phyloP scores from a whole-genome alignment of 2,797 vertebrate genomes.

The Pelobates cultripes region DNA sequence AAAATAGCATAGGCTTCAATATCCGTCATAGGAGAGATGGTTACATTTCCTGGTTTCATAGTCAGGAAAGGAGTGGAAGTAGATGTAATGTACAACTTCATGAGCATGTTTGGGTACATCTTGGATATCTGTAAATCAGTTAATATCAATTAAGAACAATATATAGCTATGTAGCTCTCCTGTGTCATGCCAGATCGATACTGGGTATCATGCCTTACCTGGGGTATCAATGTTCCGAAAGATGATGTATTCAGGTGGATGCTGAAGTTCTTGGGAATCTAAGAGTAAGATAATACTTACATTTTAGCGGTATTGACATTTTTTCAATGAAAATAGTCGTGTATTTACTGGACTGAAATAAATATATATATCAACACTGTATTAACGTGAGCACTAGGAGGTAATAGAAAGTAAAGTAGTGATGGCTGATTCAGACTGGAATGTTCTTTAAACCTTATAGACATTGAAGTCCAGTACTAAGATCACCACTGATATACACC shows the following conservation, averaged over 20 bases:
- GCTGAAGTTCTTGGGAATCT: slow-evolving; percentile 59
- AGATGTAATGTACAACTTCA: slow-evolving; percentile 65
- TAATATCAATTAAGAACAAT: background rate
- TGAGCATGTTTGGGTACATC: slow-evolving; percentile 65
- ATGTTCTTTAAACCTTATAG: too few relatives aligned
- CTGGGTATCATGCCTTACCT: slow-evolving; percentile 64
- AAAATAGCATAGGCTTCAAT: slow-evolving; percentile 68
- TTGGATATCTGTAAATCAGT: slow-evolving; percentile 63
- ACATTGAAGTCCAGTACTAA: too few relatives aligned
- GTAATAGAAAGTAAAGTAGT: too few relatives aligned
- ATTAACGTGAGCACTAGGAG: too few relatives aligned
- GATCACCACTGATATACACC: too few relatives aligned
- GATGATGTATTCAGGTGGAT: slow-evolving; percentile 67
- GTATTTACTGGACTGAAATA: too few relatives aligned
- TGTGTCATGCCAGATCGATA: background rate
- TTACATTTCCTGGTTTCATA: slow-evolving; percentile 62
- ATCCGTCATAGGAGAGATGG: slow-evolving; percentile 60
- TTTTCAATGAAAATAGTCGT: too few relatives aligned
- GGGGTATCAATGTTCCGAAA: slow-evolving; percentile 67
- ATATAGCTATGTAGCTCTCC: background rate
- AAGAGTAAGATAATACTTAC: background rate
- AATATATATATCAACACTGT: too few relatives aligned
- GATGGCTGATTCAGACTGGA: too few relatives aligned
- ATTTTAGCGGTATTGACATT: too few relatives aligned
- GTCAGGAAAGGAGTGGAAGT: slow-evolving; percentile 62